Evolutionary conservation across 1,140 invertebrate species (phyloP), one percentile per base, ranked within the genome.

Genomic region (Globodera rostochiensis): DNA sequence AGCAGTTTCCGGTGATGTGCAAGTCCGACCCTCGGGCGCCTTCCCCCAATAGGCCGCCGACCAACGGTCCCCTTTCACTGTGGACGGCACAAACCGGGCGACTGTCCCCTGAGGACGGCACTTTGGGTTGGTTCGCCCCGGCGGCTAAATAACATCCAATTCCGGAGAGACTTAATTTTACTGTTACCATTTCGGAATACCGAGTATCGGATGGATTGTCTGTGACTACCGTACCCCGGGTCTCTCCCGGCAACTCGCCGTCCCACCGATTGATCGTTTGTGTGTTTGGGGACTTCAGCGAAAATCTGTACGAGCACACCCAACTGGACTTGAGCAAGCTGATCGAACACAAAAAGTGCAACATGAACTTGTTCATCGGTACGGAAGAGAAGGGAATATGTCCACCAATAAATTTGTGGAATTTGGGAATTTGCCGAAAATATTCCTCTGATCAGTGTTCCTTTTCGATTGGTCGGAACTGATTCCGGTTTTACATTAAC

Each of bases 281-380:
- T 67, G 45, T 80, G 46, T 80, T 80, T 67, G 79, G 79, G 6
- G 79, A 80, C 50, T 80, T 73, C 60, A 36, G 47, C 47, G 47
- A 71, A 15, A 73, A 80, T 64, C 47, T 80, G 21, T 76, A 80
- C 36, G 71, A 73, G 49, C 60, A 73, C 13, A 53, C 73, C 46
- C 21, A 60, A 46, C 19, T 80, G 19, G 75, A 80, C 69, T 25
- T 80, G 49, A 80, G 77, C 74, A 53, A 80, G 9, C n/a, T 73
- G 47, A 75, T 80, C 19, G 75, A 60, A 7, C 46, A 77, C 7
- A 21, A 77, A 50, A 80, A 80, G n/a, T 80, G 79, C 36, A 46
- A 80, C 50, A 50, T 80, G 70, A 80, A 80, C 66, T 15, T 80
- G 25, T 77, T 80, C 50, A 77, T 77, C 49, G 79, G 78, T 80